phyloP scores from a whole-genome alignment of 2,113 vertebrate genomes.

The Rafetus swinhoei region DNA sequence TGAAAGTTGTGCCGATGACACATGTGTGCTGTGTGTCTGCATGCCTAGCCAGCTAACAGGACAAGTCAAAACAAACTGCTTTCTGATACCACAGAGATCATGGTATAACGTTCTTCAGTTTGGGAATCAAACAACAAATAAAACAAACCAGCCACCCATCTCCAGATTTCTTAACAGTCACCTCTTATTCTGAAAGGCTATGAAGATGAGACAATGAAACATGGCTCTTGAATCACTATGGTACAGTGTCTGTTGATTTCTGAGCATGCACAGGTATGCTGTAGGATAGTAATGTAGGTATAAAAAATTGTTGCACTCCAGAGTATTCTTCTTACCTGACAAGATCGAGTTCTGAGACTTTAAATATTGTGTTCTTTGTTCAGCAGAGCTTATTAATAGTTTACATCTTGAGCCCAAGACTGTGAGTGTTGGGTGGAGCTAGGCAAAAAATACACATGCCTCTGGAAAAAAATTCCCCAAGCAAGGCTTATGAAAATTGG shows the following conservation, averaged over 20 bases:
- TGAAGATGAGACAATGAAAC: neutral
- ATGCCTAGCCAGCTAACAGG: no score
- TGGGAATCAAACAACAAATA: neutral
- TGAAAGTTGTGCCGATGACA: no score
- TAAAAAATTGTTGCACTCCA: fast-evolving
- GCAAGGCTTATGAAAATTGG: neutral
- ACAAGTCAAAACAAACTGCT: no score
- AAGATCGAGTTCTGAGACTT: neutral
- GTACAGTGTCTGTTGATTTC: neutral
- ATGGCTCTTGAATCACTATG: neutral
- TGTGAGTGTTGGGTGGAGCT: fast-evolving
- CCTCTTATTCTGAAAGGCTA: neutral
- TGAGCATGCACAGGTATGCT: neutral
- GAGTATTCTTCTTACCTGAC: neutral
- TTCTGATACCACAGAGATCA: neutral
- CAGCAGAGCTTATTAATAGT: neutral
- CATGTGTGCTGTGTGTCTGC: no score
- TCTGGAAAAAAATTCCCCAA: neutral
- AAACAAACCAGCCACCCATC: neutral
- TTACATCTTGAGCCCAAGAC: neutral
- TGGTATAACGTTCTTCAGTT: neutral
- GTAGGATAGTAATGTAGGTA: neutral
- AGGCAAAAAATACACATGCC: neutral
- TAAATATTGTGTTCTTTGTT: neutral
- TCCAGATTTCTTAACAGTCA: neutral